These are phyloP conservation scores for Suillia variegata DNA, from an alignment of 2,888 invertebrate genomes.

Conservation along the genomic window DNA sequence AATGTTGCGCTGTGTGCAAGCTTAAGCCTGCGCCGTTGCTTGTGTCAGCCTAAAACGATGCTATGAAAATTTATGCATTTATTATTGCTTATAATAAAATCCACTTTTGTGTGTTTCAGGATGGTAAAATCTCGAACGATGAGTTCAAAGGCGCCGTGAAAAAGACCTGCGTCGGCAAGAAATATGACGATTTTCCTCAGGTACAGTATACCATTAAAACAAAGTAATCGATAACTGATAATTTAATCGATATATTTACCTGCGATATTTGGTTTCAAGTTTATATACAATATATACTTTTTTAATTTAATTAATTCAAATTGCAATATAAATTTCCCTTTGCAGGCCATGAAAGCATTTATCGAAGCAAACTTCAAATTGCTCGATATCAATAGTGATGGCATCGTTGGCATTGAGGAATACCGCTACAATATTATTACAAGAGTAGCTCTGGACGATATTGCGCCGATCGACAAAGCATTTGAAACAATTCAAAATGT, in stretches of 20 bases:
- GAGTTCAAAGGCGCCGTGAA: slow-evolving; percentile 83
- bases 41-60: too few relatives aligned
- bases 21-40: too few relatives aligned
- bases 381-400: slow-evolving; percentile 81
- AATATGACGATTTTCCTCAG: slow-evolving; percentile 80
- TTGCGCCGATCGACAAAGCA: slow-evolving; percentile 77
- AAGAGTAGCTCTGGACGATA: slow-evolving; percentile 78
- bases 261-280: too few relatives aligned
- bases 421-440: slow-evolving; percentile 83
- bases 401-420: slow-evolving; percentile 78
- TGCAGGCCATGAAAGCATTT: slow-evolving; percentile 78
- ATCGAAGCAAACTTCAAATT: slow-evolving; percentile 83
- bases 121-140: slow-evolving; percentile 79
- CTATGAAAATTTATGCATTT: too few relatives aligned
- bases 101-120: slow-evolving; percentile 68
- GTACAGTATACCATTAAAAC: slow-evolving; percentile 33
- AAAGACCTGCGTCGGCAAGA: slow-evolving; percentile 77
- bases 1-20: too few relatives aligned
- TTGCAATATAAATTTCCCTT: too few relatives aligned
- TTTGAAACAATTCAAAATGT: slow-evolving; percentile 78
- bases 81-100: too few relatives aligned
- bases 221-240: too few relatives aligned
- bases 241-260: background rate
- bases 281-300: background rate
- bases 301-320: too few relatives aligned